Percentiles rank a stretch among this genome's conserved stretches.
phyloP scores from a whole-genome alignment of 92 coral and sea anemone genomes.

The Metridium senile region DNA sequence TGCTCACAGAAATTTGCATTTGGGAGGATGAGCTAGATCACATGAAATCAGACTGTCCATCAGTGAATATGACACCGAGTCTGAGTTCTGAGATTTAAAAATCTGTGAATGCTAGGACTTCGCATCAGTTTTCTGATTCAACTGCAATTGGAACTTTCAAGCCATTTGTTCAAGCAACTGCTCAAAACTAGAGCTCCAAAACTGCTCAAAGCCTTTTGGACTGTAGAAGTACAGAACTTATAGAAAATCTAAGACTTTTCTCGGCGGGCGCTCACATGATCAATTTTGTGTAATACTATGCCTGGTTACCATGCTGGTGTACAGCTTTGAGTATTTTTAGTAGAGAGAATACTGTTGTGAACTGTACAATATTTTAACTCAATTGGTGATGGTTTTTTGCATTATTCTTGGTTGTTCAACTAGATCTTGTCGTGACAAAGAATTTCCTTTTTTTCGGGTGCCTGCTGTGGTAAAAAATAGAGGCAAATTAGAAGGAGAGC shows the following conservation, averaged over 20 bases:
- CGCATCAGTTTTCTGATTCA: too few species aligned
- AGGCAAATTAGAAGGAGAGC: conserved; percentile 16
- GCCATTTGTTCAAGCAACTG: too few species aligned
- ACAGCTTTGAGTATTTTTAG: conserved; percentile 12
- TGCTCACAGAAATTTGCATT: too few species aligned
- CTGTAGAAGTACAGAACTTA: too few species aligned
- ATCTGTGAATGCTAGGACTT: too few species aligned
- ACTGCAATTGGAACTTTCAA: too few species aligned
- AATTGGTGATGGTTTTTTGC: conserved; percentile 19
- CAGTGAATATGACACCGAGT: too few species aligned
- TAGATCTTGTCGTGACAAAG: conserved; percentile 32
- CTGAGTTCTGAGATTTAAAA: too few species aligned
- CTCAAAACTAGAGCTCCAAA: too few species aligned
- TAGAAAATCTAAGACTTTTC: background rate
- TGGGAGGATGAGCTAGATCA: too few species aligned
- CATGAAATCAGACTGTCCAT: too few species aligned
- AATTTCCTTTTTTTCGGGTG: conserved; percentile 14
- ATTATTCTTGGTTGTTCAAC: conserved; percentile 18
- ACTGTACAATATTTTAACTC: background rate
- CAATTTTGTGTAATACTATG: background rate
- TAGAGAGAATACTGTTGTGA: conserved; percentile 12
- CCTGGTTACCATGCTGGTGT: conserved; percentile 25
- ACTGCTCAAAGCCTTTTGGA: too few species aligned
- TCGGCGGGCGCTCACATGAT: conserved; percentile 20
- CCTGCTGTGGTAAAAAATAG: conserved; percentile 14